A percentile compares a stretch with the other conserved stretches of the same genome.
Evolutionary conservation across 2,113 vertebrate species (phyloP).

Genomic region (Marmota monax): DNA sequence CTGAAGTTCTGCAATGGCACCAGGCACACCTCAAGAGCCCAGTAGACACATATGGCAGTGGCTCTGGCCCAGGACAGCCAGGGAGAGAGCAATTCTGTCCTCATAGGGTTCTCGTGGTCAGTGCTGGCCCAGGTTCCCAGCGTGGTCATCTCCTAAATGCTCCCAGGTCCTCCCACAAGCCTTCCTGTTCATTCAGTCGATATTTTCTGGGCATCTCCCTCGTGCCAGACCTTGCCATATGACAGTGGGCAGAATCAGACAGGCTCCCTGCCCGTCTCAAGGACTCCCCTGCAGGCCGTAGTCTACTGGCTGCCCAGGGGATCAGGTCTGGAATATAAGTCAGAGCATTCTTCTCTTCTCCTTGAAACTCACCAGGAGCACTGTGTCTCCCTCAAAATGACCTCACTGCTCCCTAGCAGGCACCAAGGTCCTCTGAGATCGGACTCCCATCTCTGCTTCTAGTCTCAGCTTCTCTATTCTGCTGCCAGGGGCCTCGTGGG

Average conservation of each 20-base stretch:
- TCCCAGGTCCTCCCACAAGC: not conserved
- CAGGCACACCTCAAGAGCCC: not conserved
- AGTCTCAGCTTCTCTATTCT: not conserved
- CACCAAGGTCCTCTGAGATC: no score
- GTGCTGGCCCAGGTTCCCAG: not conserved
- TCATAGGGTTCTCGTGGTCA: not conserved
- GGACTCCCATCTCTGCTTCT: not conserved
- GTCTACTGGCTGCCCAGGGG: not conserved
- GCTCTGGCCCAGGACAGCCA: no score
- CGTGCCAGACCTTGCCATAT: rapidly evolving
- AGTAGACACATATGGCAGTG: not conserved
- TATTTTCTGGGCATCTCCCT: not conserved
- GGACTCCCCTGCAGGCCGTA: rapidly evolving
- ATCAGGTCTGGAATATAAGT: not conserved
- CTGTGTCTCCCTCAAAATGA: not conserved
- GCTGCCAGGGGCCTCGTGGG: not conserved
- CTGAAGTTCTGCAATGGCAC: not conserved
- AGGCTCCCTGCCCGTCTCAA: not conserved
- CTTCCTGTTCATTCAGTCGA: not conserved
- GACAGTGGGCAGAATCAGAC: not conserved
- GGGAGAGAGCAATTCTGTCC: not conserved
- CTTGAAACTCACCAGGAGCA: not conserved
- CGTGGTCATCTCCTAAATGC: not conserved
- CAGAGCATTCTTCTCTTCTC: not conserved
- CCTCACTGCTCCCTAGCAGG: not conserved